These are phyloP conservation scores for Bicyclus anynana DNA, from an alignment of 1,140 invertebrate genomes.

Conservation along the genomic window DNA sequence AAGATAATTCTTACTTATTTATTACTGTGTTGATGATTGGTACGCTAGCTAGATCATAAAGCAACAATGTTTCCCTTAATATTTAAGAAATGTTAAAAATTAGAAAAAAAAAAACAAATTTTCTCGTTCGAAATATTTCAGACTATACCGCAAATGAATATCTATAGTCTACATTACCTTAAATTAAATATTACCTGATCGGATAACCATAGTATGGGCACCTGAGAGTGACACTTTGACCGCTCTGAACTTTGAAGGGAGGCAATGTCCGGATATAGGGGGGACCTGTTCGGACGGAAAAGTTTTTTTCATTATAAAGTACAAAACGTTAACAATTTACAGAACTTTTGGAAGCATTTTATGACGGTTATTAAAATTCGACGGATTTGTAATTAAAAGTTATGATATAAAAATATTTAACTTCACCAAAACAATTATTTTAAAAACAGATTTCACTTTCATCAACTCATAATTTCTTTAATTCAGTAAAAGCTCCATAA, in stretches of 20 bases:
- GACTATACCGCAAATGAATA: no score
- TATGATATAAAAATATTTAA: not conserved
- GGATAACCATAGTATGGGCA: conserved; percentile 95
- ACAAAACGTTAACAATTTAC: conserved; percentile 1
- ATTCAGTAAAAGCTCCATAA: no score
- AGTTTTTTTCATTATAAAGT: conserved; percentile 7
- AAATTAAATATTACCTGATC: conserved; percentile 72
- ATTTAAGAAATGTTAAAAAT: no score
- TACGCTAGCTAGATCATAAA: no score
- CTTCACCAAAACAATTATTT: not conserved
- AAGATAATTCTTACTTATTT: not conserved
- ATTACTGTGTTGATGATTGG: no score
- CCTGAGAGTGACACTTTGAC: conserved; percentile 84
- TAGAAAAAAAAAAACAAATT: no score
- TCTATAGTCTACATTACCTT: no score
- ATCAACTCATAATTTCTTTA: no score
- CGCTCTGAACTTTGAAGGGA: conserved; percentile 90
- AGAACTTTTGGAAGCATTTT: not conserved
- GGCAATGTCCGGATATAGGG: conserved; percentile 88
- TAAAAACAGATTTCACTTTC: not conserved
- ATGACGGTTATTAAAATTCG: not conserved
- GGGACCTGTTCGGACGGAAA: conserved; percentile 79
- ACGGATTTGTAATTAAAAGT: not conserved
- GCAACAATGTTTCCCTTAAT: no score
- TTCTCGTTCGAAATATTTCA: no score